Evolutionary conservation across 2,113 vertebrate genomes (phyloP).

Genomic region (Stigmatopora argus): DNA sequence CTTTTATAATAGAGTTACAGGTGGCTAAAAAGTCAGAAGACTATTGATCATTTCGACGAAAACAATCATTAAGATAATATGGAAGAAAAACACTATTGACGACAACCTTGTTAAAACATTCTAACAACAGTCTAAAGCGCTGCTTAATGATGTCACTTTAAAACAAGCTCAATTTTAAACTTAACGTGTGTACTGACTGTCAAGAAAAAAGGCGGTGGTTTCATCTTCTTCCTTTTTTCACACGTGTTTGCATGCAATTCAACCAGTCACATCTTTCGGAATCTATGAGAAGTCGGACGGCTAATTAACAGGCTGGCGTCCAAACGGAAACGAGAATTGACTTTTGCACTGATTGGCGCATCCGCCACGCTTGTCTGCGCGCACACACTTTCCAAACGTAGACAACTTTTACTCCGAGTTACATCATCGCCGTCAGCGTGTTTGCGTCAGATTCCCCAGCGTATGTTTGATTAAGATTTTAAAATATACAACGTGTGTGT

Average conservation of each 20-base stretch:
- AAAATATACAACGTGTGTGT: background rate
- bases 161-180: no score
- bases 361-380: background rate
- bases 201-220: background rate
- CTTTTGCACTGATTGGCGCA: conserved; percentile 12
- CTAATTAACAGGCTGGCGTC: conserved; percentile 24
- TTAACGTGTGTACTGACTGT: background rate
- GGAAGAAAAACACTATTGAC: no score
- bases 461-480: background rate
- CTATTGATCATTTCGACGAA: no score
- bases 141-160: no score
- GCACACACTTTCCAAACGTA: conserved; percentile 6
- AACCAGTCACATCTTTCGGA: conserved; percentile 31
- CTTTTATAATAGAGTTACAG: background rate
- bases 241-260: background rate
- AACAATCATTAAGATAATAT: background rate
- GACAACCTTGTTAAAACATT: no score
- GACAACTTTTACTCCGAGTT: conserved; percentile 22
- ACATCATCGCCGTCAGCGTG: conserved; percentile 25
- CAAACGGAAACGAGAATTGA: conserved; percentile 20
- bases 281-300: conserved; percentile 17
- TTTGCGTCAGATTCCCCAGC: conserved; percentile 5
- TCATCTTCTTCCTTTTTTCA: background rate
- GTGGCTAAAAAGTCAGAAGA: background rate
- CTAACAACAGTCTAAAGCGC: no score